Percentiles rank a stretch among this genome's conserved stretches.
phyloP scores from a whole-genome alignment of 2,888 invertebrate species.

The Boloria euphrosyne region DNA sequence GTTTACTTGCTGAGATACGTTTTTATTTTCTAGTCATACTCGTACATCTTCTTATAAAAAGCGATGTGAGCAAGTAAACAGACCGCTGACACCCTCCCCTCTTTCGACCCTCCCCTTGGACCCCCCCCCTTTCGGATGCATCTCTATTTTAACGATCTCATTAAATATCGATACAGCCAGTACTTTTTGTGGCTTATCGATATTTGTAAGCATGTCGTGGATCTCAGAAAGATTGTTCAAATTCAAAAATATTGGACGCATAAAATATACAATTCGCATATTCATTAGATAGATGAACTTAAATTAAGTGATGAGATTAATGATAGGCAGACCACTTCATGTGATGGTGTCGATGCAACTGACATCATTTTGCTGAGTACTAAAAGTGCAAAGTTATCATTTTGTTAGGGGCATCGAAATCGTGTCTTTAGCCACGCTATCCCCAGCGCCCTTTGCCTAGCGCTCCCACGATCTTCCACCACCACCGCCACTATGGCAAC shows the following conservation, averaged over 20 bases:
- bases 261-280: constrained; percentile 40
- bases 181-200: constrained; percentile 43
- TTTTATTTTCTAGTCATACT: constrained; percentile 41
- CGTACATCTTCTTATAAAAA: constrained; percentile 24
- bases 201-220: constrained; percentile 39
- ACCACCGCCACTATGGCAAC: constrained; percentile 69
- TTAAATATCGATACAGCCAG: constrained; percentile 49
- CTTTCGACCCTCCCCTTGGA: too few relatives aligned
- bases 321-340: constrained; percentile 39
- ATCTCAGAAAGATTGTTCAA: constrained; percentile 32
- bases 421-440: constrained; percentile 53
- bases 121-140: constrained; percentile 26
- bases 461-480: constrained; percentile 76
- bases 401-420: constrained; percentile 47
- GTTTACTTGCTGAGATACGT: constrained; percentile 52
- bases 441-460: constrained; percentile 71
- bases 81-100: constrained; percentile 29
- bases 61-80: constrained; percentile 48
- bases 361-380: constrained; percentile 45
- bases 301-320: constrained; percentile 35
- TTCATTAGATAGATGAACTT: constrained; percentile 34
- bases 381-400: constrained; percentile 39
- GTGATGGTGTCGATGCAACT: constrained; percentile 48
- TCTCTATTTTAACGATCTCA: constrained; percentile 43
- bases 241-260: constrained; percentile 21